Conservation (phyloP, 1,140 invertebrate genomes). For the Sitobion miscanthi region DNA sequence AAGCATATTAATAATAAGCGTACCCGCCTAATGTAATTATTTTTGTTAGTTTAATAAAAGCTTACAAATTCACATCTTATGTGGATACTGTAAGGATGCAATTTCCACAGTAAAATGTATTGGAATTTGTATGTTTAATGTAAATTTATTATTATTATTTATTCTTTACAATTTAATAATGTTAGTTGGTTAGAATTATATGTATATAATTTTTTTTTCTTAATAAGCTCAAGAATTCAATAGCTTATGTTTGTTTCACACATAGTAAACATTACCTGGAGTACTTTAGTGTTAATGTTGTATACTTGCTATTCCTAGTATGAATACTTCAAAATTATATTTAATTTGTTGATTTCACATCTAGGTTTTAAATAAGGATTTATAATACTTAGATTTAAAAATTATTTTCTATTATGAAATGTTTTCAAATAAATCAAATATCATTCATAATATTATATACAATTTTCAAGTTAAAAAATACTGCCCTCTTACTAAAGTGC, state of each 20-base stretch:
- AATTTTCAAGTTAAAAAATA: not conserved
- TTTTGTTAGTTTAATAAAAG: conserved; percentile 39
- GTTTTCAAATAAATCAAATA: not conserved
- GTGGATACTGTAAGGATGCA: conserved; percentile 53
- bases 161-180: conserved; percentile 39
- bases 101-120: conserved; percentile 45
- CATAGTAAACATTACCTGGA: conserved; percentile 37
- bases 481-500: no score
- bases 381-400: conserved; percentile 15
- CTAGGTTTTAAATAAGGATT: conserved; percentile 43
- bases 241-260: not conserved
- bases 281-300: not conserved
- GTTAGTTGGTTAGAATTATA: conserved; percentile 40
- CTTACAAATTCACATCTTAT: conserved; percentile 52
- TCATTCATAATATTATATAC: not conserved
- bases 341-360: conserved; percentile 33
- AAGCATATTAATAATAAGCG: conserved; percentile 51
- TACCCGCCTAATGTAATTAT: not conserved
- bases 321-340: conserved; percentile 26
- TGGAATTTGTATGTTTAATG: conserved; percentile 43
- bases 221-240: conserved; percentile 10
- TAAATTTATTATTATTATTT: conserved; percentile 8
- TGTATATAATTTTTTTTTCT: not conserved
- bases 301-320: conserved; percentile 38
- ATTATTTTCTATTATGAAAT: not conserved